These are phyloP conservation scores for Microcaecilia unicolor DNA, from an alignment of 2,797 vertebrate species.

Conservation along the genomic window DNA sequence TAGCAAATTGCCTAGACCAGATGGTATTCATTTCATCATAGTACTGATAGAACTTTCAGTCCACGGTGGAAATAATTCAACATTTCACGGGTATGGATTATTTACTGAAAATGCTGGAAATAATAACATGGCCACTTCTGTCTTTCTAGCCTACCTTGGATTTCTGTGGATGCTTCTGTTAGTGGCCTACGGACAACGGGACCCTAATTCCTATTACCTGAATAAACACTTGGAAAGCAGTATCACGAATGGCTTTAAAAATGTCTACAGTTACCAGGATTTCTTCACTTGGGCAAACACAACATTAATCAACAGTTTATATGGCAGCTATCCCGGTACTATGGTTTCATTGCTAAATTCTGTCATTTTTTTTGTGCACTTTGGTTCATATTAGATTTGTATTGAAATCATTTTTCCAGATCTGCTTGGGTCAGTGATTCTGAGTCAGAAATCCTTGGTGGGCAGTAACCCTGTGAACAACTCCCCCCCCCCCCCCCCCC, in stretches of 20 bases:
- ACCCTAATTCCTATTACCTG: conserved; percentile 80
- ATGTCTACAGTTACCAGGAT: conserved; percentile 66
- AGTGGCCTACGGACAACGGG: conserved; percentile 85
- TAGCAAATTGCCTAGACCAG: too few relatives aligned
- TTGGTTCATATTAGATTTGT: too few relatives aligned
- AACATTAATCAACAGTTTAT: conserved; percentile 73
- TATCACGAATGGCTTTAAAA: conserved; percentile 67
- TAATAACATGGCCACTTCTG: neutral
- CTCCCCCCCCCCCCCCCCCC: too few relatives aligned
- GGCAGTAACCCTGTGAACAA: too few relatives aligned
- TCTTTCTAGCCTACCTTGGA: conserved; percentile 70
- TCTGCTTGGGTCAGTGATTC: too few relatives aligned
- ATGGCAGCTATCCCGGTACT: conserved; percentile 71
- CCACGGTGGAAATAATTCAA: too few relatives aligned
- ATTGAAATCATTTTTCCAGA: too few relatives aligned
- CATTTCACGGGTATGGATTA: too few relatives aligned
- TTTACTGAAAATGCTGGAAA: too few relatives aligned
- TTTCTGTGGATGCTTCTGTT: conserved; percentile 92
- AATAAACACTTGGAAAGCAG: conserved; percentile 79
- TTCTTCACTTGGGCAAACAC: conserved; percentile 83
- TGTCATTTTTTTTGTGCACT: neutral
- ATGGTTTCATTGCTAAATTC: neutral
- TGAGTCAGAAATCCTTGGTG: too few relatives aligned
- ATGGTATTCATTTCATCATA: too few relatives aligned
- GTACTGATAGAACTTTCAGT: too few relatives aligned